phyloP scores from a whole-genome alignment of 2,888 invertebrate species.

The Athetis lepigone region DNA sequence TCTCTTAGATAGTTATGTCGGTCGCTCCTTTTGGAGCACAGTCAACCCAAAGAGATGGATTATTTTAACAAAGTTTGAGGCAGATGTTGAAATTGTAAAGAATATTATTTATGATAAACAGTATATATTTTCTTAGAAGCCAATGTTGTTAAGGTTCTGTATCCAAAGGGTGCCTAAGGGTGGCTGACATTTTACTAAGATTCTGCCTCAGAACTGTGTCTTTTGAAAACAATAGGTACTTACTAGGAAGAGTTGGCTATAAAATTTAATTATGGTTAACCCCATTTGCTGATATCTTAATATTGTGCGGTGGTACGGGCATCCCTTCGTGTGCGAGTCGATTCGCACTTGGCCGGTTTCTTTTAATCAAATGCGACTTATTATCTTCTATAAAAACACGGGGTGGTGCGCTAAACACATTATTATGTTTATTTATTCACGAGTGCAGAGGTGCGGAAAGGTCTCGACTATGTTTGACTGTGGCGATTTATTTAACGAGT shows the following conservation, averaged over 20 bases:
- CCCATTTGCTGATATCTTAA: no score
- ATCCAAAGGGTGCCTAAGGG: no score
- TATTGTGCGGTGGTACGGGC: no score
- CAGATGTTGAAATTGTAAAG: slow-evolving; percentile 24
- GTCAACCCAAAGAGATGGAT: slow-evolving; percentile 38
- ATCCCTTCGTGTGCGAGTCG: no score
- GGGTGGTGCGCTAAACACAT: slow-evolving; percentile 71
- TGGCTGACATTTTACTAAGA: no score
- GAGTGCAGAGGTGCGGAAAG: slow-evolving; percentile 80
- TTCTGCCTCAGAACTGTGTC: no score
- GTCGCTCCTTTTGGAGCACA: slow-evolving; percentile 46
- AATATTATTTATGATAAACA: slow-evolving; percentile 17
- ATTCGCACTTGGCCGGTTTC: no score
- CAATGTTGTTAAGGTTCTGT: no score
- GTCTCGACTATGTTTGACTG: slow-evolving; percentile 82
- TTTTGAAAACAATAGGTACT: no score
- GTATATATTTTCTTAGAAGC: slow-evolving; percentile 10
- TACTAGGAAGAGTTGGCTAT: no score
- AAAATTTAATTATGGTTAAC: no score
- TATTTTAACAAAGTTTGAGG: slow-evolving; percentile 29
- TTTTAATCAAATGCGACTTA: slow-evolving; percentile 31
- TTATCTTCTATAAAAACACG: slow-evolving; percentile 53
- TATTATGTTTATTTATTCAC: slow-evolving; percentile 81
- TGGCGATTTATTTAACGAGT: slow-evolving; percentile 85
- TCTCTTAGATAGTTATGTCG: slow-evolving; percentile 41